Base-by-base conservation (phyloP, 2,888 invertebrate genomes). In the Iphiclides podalirius region DNA sequence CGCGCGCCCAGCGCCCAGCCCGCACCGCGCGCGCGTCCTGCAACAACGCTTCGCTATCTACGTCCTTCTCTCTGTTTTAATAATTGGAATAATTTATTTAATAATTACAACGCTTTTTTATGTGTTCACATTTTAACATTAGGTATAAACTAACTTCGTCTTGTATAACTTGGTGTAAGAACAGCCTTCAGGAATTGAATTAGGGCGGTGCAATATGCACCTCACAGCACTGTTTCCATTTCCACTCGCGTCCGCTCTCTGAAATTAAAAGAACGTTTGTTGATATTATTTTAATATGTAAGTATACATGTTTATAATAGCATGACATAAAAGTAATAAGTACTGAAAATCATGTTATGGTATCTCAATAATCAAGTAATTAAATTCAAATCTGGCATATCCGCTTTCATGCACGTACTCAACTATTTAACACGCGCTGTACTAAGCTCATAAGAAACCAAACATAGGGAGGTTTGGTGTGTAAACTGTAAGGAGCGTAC, bases 151-250 rank as follows among this genome's bases (percentile, higher is more conserved):
- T 89, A 88, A 83, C 79, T 85, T 89, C 81, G 83, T 86, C 79
- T 81, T 88, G 86, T 88, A 88, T 88, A 87, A 88, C 88, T 87
- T 87, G 87, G 88, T 87, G 88, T 88, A 88, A 87, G 87, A 86
- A 86, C 88, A 87, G 88, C 88, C 88, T 88, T 87, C 81, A 87
- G 85, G 85, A 87, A 87, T 88, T 88, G 88, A 87, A 84, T 81
- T 74, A 84, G 72, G 76, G 78, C 85, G 86, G 83, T 80, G 85
- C 73, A 80, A 85, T 74, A 85, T 70, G 70, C 86, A 75, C 86
- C 89, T 94, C 95, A 95, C 93, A 96, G 95, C 90, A 96, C 96
- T 77, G 96, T 96, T 91, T 96, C 96, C 94, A 96, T 95, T 91
- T 96, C 96, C 68, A 96, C 95, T 94, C 88, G 93, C 90, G 79